Base-by-base conservation (phyloP, 2,797 vertebrate species). In the Arrhamphus sclerolepis region DNA sequence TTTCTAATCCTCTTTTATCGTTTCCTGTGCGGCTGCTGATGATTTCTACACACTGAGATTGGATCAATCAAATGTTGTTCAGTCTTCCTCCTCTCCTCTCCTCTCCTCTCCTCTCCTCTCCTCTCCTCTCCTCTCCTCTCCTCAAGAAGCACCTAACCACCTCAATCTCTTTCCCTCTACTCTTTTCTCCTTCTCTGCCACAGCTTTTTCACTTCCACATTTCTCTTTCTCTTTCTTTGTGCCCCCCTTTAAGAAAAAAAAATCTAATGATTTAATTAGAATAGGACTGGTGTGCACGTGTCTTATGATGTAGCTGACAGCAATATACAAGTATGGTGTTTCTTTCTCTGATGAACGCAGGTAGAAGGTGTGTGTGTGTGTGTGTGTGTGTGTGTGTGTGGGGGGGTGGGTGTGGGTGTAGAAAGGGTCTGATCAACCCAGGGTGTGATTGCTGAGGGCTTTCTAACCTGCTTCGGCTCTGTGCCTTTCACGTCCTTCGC, bases 381-480 rank as follows among this genome's bases (percentile, higher is more conserved):
- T 26, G 24, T 26, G 24, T 26, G 24, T 26, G 24, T 26, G 24
- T 26, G 24, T 26, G 24, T 26, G 24, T 26, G n/a, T n/a, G n/a
- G n/a, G n/a, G n/a, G n/a, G n/a, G n/a, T n/a, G n/a, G n/a, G n/a
- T n/a, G n/a, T n/a, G n/a, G 10, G 31, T 53, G 22, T 56, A 38
- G 49, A 61, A 78, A 76, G 64, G 60, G 75, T 77, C 43, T 66
- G 42, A 72, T 77, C 10, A 26, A 81, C 63, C 70, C 19, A 13
- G 9, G 48, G 70, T 82, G 71, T 71, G 67, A 75, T 72, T 73
- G 75, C 48, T 5, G 42, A 70, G 43, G 72, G 72, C 62, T 75
- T 55, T 70, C 86, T 87, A 78, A 91, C 88, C 89, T 91, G 72
- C 66, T 82, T 71, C 31, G 72, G 78, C 50, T 81, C 60, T 50